phyloP scores from a whole-genome alignment of 2,888 invertebrate species.

The Acrobasis consociella region DNA sequence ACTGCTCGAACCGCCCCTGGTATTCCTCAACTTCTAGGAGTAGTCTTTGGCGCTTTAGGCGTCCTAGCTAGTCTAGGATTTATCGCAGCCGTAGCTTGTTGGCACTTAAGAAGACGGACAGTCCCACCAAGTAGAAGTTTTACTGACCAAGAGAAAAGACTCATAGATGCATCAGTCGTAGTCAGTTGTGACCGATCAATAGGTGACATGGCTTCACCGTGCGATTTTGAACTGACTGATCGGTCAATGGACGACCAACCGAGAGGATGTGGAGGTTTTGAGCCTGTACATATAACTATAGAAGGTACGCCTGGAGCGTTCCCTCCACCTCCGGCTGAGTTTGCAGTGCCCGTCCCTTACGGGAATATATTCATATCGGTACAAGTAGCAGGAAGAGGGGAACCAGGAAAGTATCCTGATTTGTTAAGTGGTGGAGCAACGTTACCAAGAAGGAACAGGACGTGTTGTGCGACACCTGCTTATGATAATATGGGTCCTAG shows the following conservation, averaged over 20 bases:
- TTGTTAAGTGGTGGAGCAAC: slow-evolving; percentile 82
- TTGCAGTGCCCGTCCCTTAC: slow-evolving; percentile 79
- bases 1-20: slow-evolving; percentile 89
- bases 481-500: slow-evolving; percentile 96
- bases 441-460: slow-evolving; percentile 75
- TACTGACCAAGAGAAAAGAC: slow-evolving; percentile 93
- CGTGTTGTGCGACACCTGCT: slow-evolving; percentile 83
- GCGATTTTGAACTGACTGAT: slow-evolving; percentile 77
- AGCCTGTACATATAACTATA: slow-evolving; percentile 85
- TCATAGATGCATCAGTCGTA: slow-evolving; percentile 89
- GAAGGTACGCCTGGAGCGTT: slow-evolving; percentile 79
- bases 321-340: slow-evolving; percentile 79
- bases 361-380: slow-evolving; percentile 94
- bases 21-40: slow-evolving; percentile 87
- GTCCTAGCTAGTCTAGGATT: slow-evolving; percentile 87
- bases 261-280: slow-evolving; percentile 75
- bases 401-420: slow-evolving; percentile 87
- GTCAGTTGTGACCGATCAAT: slow-evolving; percentile 86
- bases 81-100: slow-evolving; percentile 75
- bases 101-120: slow-evolving; percentile 88
- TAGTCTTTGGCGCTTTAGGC: slow-evolving; percentile 88
- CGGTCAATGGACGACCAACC: slow-evolving; percentile 68
- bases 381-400: slow-evolving; percentile 84
- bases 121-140: slow-evolving; percentile 87
- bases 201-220: slow-evolving; percentile 84